Percentiles rank a stretch among this genome's conserved stretches.
Conservation (phyloP, 2,113 vertebrate species). For the Neodontobutis hainanensis region DNA sequence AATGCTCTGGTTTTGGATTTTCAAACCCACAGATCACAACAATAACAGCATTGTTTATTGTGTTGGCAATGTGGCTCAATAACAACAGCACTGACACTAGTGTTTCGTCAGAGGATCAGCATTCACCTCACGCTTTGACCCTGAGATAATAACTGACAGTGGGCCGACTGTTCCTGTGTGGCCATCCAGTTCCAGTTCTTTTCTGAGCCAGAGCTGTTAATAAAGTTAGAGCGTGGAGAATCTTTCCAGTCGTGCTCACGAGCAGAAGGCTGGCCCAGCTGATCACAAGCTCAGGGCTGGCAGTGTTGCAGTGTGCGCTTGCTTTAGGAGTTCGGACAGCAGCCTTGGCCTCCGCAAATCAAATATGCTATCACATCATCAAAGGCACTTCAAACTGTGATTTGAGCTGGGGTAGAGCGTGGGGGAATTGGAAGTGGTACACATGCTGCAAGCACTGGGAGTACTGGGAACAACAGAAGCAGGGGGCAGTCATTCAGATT, state of each 20-base stretch:
- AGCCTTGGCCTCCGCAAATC: slow-evolving; percentile 23
- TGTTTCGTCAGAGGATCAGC: not conserved
- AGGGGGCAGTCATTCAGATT: not conserved
- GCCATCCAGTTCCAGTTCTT: not conserved
- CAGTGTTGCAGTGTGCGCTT: not conserved
- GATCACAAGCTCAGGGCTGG: slow-evolving; percentile 21
- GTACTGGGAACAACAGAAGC: not conserved
- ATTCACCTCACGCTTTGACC: slow-evolving; percentile 10
- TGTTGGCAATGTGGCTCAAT: not conserved
- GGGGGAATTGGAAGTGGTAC: slow-evolving; percentile 12
- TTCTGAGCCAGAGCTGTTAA: not conserved
- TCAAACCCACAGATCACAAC: too few relatives aligned
- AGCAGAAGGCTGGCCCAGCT: slow-evolving; percentile 8
- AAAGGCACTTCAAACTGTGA: slow-evolving; percentile 30
- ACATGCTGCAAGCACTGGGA: not conserved
- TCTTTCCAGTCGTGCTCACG: slow-evolving; percentile 14
- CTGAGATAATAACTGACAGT: not conserved
- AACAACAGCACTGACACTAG: not conserved
- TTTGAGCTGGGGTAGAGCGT: slow-evolving; percentile 5
- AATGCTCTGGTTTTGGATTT: too few relatives aligned
- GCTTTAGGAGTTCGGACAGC: slow-evolving; percentile 15
- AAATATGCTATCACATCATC: slow-evolving; percentile 57
- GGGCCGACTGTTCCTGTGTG: not conserved
- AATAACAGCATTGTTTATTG: not conserved
- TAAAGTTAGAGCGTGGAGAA: slow-evolving; percentile 5